Evolutionary conservation across 2,888 invertebrate species (phyloP).

Genomic region (Torymus tubicola): DNA sequence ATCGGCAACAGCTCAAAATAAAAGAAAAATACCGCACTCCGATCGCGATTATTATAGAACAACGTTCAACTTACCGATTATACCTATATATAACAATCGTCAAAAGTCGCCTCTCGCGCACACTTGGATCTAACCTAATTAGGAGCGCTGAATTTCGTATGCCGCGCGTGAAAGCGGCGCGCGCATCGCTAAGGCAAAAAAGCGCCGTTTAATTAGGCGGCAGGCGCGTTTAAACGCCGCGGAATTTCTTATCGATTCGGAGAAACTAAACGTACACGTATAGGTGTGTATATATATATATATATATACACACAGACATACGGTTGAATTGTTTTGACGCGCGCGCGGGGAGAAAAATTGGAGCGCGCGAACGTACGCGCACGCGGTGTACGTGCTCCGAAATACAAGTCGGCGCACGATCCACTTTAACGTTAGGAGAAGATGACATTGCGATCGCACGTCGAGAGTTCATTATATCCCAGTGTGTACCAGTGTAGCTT

Average conservation of each 20-base stretch:
- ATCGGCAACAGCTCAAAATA: too few relatives aligned
- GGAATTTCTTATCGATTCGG: constrained; percentile 34
- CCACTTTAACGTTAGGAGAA: constrained; percentile 13
- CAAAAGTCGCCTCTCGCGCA: too few relatives aligned
- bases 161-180: constrained; percentile 6
- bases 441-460: constrained; percentile 34
- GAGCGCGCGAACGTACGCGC: not conserved
- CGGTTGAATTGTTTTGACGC: constrained; percentile 20
- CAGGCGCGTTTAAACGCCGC: constrained; percentile 37
- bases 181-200: not conserved
- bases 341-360: constrained; percentile 11
- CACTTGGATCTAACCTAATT: not conserved
- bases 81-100: too few relatives aligned
- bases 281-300: too few relatives aligned
- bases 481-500: too few relatives aligned
- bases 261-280: constrained; percentile 4
- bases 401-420: constrained; percentile 15
- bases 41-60: too few relatives aligned
- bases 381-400: constrained; percentile 16
- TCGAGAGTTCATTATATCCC: not conserved
- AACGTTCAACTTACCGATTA: too few relatives aligned
- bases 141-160: constrained; percentile 1
- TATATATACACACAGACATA: too few relatives aligned
- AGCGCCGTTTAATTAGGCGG: constrained; percentile 43
- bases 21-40: too few relatives aligned